Evolutionary conservation across 2,797 vertebrate species (phyloP).

Genomic region (Pelodytes ibericus): DNA sequence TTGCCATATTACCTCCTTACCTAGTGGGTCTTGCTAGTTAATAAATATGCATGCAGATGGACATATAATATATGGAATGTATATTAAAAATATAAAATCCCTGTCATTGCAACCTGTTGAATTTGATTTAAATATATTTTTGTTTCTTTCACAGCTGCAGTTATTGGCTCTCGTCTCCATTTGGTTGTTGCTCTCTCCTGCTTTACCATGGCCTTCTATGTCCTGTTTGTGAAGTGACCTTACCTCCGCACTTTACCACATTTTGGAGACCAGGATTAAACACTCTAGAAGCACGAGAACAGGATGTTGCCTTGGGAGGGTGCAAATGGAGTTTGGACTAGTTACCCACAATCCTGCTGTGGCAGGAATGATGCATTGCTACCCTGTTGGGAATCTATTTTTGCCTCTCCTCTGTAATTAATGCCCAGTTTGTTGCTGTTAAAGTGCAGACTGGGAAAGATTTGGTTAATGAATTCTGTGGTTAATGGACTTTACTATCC

Average conservation of each 20-base stretch:
- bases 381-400: background rate
- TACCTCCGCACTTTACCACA: background rate
- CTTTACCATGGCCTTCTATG: conserved; percentile 86
- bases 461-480: background rate
- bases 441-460: background rate
- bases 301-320: background rate
- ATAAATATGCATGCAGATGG: too few relatives aligned
- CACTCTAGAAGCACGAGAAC: background rate
- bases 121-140: background rate
- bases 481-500: background rate
- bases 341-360: background rate
- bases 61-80: background rate
- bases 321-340: background rate
- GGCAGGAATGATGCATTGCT: background rate
- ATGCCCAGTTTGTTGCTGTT: background rate
- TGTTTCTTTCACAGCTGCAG: conserved; percentile 73
- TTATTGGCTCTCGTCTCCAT: conserved; percentile 91
- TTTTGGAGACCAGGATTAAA: background rate
- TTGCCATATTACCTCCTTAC: too few relatives aligned
- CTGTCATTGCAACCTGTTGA: background rate
- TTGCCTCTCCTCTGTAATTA: background rate
- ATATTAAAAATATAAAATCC: background rate
- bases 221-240: conserved; percentile 87
- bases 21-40: too few relatives aligned
- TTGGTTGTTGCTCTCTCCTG: conserved; percentile 84